Conservation (phyloP, 2,113 vertebrate species). For the Notiomystis cincta region DNA sequence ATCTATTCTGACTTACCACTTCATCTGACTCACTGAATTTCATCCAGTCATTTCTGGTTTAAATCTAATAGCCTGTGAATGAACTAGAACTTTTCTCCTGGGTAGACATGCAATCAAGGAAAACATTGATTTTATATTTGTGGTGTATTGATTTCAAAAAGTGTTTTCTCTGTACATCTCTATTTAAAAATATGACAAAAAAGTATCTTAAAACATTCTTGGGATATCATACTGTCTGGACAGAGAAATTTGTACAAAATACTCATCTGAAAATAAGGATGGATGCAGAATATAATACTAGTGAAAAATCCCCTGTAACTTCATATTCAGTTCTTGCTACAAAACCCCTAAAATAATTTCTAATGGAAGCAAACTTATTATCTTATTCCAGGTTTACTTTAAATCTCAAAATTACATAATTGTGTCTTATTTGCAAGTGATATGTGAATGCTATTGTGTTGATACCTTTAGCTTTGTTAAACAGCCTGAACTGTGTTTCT, state of each 20-base stretch:
- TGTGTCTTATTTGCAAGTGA: not conserved
- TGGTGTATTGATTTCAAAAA: not conserved
- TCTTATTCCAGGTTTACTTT: not conserved
- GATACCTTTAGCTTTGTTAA: not conserved
- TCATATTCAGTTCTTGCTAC: not conserved
- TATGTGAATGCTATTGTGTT: not conserved
- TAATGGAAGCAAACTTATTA: not conserved
- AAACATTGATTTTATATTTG: constrained; percentile 26
- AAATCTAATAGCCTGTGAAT: not conserved
- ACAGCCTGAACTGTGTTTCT: not conserved
- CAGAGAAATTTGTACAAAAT: not conserved
- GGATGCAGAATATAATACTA: not conserved
- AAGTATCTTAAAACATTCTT: not conserved
- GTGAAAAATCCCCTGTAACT: not conserved
- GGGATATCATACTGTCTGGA: not conserved
- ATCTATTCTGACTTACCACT: not conserved
- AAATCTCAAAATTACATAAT: not conserved
- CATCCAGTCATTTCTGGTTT: not conserved
- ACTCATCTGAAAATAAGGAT: not conserved
- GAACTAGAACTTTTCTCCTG: constrained; percentile 26
- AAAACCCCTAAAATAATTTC: not conserved
- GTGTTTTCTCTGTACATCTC: not conserved
- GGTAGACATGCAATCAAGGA: constrained; percentile 23
- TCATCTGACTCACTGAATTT: constrained; percentile 17
- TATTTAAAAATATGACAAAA: not conserved